Evolutionary conservation across 2,113 vertebrate genomes (phyloP), one percentile per base, ranked within the genome.

Genomic region (Holacanthus passer): DNA sequence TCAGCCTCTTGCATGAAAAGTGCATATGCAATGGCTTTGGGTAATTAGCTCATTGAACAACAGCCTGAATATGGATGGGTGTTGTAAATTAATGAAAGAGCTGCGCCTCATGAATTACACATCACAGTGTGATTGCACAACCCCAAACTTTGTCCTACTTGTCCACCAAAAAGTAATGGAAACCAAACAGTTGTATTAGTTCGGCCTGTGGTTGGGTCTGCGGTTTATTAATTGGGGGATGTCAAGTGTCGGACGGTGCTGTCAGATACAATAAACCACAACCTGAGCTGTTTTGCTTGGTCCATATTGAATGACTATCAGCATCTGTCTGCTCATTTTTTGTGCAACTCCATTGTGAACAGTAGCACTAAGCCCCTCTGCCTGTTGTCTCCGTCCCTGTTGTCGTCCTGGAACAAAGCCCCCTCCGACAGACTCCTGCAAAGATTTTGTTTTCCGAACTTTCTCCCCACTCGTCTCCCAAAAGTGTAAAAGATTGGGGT

Each of bases 391-490:
- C 48, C 16, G n/a, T 8, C 55, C 10, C 22, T 7, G 13, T 43
- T 16, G 58, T 39, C 11, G 20, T 16, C 50, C 70, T 35, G n/a
- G 43, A 59, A 31, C 48, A 14, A 1, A 47, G 6, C 20, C 56
- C 12, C 11, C 14, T 78, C 47, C 41, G 27, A 2, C 72, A 60
- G 5, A 41, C 50, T 45, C 5, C 1, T 50, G 22, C 11, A 45
- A 13, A 43, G 20, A 78, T 24, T n/a, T 59, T 88, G 27, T 59
- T 88, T 83, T 47, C 71, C 41, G 64, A 47, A 62, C 79, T 80
- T 58, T 11, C 50, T 82, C 74, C 37, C 53, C 62, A 32, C 39
- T 82, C 73, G 60, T 84, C 22, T 73, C 59, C 69, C 63, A 71
- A 59, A 60, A 60, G 66, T 6, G 35, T 73, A 43, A 59, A 81